Percentiles rank a stretch among this genome's conserved stretches.
Conservation (phyloP, 2,113 vertebrate genomes). For the Notechis scutatus region DNA sequence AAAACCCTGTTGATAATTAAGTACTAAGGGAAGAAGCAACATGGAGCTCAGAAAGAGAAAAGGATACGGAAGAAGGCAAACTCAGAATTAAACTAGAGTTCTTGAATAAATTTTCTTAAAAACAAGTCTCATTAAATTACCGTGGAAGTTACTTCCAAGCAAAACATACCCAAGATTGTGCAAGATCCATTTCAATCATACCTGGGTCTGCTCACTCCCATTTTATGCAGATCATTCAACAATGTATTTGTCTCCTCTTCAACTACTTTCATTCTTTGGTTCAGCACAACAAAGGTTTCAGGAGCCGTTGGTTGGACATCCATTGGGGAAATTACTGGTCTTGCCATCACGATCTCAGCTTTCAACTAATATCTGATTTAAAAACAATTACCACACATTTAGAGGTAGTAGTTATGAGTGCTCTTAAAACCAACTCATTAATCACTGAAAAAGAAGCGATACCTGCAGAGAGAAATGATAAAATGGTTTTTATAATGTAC, state of each 20-base stretch:
- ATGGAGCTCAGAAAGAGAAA: background rate
- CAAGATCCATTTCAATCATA: constrained; percentile 18
- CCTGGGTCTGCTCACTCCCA: constrained; percentile 52
- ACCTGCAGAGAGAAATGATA: background rate
- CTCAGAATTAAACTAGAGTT: background rate
- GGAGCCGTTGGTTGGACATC: constrained; percentile 57
- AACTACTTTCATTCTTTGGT: constrained; percentile 65
- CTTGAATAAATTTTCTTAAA: background rate
- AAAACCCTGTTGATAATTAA: background rate
- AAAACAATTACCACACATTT: background rate
- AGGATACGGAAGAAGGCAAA: background rate
- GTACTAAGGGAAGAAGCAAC: background rate
- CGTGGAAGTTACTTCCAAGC: background rate
- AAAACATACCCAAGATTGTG: accelerated
- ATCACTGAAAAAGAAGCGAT: background rate
- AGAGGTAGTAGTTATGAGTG: background rate
- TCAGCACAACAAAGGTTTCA: constrained; percentile 63
- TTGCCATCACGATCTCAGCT: constrained; percentile 41
- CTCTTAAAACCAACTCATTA: background rate
- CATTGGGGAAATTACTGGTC: constrained; percentile 50
- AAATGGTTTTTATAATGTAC: background rate
- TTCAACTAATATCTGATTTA: constrained; percentile 9
- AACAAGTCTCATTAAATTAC: background rate
- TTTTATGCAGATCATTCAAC: constrained; percentile 54
- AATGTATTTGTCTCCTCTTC: constrained; percentile 69